These are phyloP conservation scores for Heterodera filipjevi DNA, from an alignment of 2,888 invertebrate genomes.

Conservation along the genomic window DNA sequence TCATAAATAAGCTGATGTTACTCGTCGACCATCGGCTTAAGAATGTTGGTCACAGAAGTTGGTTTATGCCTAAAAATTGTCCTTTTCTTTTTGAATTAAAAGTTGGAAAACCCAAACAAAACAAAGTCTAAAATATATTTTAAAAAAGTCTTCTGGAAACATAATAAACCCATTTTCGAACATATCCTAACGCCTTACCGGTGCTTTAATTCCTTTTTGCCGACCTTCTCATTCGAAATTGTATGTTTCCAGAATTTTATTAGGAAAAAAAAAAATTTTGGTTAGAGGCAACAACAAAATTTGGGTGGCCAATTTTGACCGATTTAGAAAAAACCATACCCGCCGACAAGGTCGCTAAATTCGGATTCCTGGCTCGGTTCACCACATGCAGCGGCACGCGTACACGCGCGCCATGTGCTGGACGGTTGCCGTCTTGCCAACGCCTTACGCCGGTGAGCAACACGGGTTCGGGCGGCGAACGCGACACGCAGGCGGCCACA, in stretches of 20 bases:
- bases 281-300: too few species aligned
- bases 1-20: slow-evolving; percentile 81
- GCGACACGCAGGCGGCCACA: slow-evolving; percentile 77
- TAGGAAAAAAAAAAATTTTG: too few species aligned
- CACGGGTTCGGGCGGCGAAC: slow-evolving; percentile 82
- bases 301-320: too few species aligned
- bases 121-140: too few species aligned
- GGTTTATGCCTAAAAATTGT: slow-evolving; percentile 79
- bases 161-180: slow-evolving; percentile 17
- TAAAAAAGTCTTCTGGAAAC: too few species aligned
- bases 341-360: slow-evolving; percentile 91
- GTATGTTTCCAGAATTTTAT: too few species aligned
- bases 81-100: too few species aligned
- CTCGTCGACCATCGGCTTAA: slow-evolving; percentile 80
- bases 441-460: slow-evolving; percentile 93
- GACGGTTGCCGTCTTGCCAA: slow-evolving; percentile 92
- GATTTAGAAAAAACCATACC: slow-evolving; percentile 68
- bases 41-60: slow-evolving; percentile 82
- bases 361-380: slow-evolving; percentile 98
- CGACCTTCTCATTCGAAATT: too few species aligned
- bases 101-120: too few species aligned
- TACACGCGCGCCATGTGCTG: slow-evolving; percentile 67
- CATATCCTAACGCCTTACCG: too few species aligned
- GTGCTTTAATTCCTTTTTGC: too few species aligned
- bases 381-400: slow-evolving; percentile 80